Percentiles rank a stretch among this genome's conserved stretches.
Conservation (phyloP, 2,888 invertebrate genomes). For the Acronicta psi region DNA sequence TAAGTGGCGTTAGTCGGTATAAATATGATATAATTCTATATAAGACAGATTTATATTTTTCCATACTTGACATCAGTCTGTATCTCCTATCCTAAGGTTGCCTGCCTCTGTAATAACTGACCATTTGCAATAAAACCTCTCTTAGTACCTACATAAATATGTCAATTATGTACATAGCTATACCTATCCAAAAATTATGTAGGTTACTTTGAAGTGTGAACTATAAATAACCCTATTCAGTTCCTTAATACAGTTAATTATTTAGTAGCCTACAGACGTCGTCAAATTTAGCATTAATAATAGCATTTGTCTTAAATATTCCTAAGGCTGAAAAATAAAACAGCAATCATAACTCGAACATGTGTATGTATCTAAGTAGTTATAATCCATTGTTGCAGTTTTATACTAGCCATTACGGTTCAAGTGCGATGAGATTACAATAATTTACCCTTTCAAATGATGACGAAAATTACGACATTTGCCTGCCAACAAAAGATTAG, state of each 20-base stretch:
- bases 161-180: no score
- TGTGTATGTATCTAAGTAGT: conserved; percentile 9
- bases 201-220: no score
- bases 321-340: background rate
- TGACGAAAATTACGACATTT: conserved; percentile 69
- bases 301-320: background rate
- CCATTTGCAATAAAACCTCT: no score
- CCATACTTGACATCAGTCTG: no score
- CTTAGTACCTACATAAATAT: no score
- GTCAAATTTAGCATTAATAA: no score
- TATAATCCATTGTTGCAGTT: conserved; percentile 34
- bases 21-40: background rate
- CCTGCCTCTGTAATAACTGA: no score
- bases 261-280: no score
- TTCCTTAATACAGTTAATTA: no score
- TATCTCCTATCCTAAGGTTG: no score
- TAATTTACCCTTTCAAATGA: conserved; percentile 61
- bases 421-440: conserved; percentile 57
- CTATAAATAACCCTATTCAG: no score
- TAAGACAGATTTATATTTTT: background rate
- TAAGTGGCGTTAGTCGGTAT: background rate
- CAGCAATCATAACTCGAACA: conserved; percentile 1
- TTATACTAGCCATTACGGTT: conserved; percentile 44
- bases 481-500: conserved; percentile 70
- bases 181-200: no score